Evolutionary conservation across 2,113 vertebrate genomes (phyloP), one percentile per base, ranked within the genome.

Genomic region (Brachyhypopomus gauderio): DNA sequence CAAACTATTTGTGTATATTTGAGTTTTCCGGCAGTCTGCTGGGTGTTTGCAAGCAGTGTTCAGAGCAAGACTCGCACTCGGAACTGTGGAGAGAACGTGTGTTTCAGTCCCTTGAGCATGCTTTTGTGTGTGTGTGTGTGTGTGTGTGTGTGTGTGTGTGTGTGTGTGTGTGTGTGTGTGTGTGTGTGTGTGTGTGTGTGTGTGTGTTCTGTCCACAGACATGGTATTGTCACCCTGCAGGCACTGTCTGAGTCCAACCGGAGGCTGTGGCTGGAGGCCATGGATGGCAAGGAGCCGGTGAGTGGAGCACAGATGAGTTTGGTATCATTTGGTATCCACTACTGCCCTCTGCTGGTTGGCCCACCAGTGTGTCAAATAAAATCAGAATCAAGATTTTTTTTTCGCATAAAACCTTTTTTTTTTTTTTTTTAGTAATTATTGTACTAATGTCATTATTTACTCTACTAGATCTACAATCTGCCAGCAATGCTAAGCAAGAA

Each of bases 221-320:
- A 97, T 78, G 96, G 96, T 34, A 94, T 98, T 81, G 96, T 98
- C 87, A 99, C 97, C 0, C 89, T 99, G 19, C 97, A 99, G 88
- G 97, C 96, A 3, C 94, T 96, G 91, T 98, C 97, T 11, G 96
- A 98, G 90, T 94, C 95, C 66, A 98, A 98, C 89, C 92, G 97
- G 82, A 96, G 97, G 80, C 92, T 98, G 72, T 99, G 97, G 97
- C 94, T 99, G 0, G 96, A 99, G 91, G 97, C 97, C 83, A 99
- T 98, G 97, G 97, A 99, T 86, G 97, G 97, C 75, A 98, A 98
- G 78, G 97, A 99, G 88, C 97, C 97, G 84, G 97, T 99, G 93
- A 92, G 92, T 62, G 19, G 66, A 45, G 45, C 45, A 52, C 1
- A 14, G 45, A 52, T 14, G 45, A 3, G 12, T 52, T 11, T 14